Evolutionary conservation across 2,888 invertebrate species (phyloP).

Genomic region (Eupelmus urozonus): DNA sequence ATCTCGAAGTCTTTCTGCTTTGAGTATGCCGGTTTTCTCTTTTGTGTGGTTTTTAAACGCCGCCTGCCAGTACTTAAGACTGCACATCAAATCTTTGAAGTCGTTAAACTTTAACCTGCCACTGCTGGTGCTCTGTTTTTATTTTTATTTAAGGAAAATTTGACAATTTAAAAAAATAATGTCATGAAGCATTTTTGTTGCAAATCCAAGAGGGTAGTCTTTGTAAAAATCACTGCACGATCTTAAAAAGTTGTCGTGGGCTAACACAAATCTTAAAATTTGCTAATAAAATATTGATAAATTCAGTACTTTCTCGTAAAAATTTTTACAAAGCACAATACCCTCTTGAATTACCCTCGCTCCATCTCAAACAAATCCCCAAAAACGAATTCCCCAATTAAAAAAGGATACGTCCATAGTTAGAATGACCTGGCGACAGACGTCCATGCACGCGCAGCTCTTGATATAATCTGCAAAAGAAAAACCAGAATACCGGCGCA

Average conservation of each 20-base stretch:
- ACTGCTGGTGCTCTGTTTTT: conserved; percentile 83
- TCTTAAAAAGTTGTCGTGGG: too few species aligned
- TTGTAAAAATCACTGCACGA: conserved; percentile 30
- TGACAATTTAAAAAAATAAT: too few species aligned
- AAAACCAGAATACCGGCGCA: too few species aligned
- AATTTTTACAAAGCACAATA: too few species aligned
- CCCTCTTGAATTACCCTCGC: too few species aligned
- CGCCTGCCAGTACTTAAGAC: conserved; percentile 93
- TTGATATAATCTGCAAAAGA: conserved; percentile 88
- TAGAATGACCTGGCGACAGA: conserved; percentile 92
- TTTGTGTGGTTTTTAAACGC: conserved; percentile 93
- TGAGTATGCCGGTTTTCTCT: conserved; percentile 92
- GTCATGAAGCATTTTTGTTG: too few species aligned
- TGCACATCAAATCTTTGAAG: conserved; percentile 94
- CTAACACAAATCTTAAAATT: too few species aligned
- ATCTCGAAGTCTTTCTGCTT: conserved; percentile 90
- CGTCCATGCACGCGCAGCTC: conserved; percentile 94
- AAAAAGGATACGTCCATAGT: conserved; percentile 89
- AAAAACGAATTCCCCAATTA: too few species aligned
- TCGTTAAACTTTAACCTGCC: conserved; percentile 90
- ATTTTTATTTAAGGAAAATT: conserved; percentile 65
- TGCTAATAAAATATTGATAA: too few species aligned
- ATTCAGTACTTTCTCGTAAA: too few species aligned
- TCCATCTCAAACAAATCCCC: too few species aligned
- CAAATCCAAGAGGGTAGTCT: too few species aligned